These are phyloP conservation scores for Phymatocera aterrima DNA, from an alignment of 2,888 invertebrate genomes.

Conservation along the genomic window DNA sequence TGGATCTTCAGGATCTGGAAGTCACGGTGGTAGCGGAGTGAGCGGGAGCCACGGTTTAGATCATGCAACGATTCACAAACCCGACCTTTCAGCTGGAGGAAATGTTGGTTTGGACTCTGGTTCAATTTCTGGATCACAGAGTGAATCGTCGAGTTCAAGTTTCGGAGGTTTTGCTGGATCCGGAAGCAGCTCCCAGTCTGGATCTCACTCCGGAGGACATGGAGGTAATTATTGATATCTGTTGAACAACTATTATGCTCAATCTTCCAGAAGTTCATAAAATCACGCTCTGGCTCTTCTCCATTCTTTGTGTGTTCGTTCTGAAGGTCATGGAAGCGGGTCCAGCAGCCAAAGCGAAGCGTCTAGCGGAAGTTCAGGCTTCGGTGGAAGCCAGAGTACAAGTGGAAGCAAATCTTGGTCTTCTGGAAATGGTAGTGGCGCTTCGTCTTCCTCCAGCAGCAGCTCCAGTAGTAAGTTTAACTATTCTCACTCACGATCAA, in stretches of 20 bases:
- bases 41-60: background rate
- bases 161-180: background rate
- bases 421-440: conserved; percentile 48
- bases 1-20: background rate
- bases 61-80: no score
- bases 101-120: background rate
- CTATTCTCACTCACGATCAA: no score
- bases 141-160: background rate
- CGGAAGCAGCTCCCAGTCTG: conserved; percentile 13
- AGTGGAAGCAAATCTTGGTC: conserved; percentile 50
- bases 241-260: background rate
- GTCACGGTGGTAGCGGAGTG: background rate
- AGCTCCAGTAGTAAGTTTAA: conserved; percentile 37
- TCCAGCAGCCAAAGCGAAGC: conserved; percentile 20
- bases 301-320: background rate
- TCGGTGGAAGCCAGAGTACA: conserved; percentile 2
- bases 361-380: conserved; percentile 46
- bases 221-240: conserved; percentile 3
- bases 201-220: background rate
- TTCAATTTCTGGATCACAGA: background rate
- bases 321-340: conserved; percentile 16
- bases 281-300: background rate
- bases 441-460: conserved; percentile 36
- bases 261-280: background rate
- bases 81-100: no score